phyloP scores from a whole-genome alignment of 2,113 vertebrate species.

The Ahaetulla prasina region DNA sequence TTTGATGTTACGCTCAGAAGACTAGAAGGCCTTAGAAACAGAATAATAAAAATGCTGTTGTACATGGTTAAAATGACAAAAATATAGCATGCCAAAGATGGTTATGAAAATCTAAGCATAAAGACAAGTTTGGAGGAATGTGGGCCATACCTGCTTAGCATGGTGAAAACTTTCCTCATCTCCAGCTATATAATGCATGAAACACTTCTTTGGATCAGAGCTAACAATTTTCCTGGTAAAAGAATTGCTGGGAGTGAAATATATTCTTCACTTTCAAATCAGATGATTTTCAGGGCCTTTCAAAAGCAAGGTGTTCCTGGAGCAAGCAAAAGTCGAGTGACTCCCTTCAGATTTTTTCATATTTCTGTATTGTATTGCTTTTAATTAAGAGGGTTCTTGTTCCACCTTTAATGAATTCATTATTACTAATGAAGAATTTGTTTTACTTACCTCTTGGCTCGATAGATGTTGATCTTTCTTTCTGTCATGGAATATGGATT shows the following conservation, averaged over 20 bases:
- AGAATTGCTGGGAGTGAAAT: background rate
- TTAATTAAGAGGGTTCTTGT: background rate
- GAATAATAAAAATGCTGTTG: background rate
- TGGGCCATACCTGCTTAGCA: background rate
- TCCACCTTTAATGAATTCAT: background rate
- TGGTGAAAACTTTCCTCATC: background rate
- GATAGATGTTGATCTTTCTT: background rate
- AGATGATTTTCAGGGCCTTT: background rate
- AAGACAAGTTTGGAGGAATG: background rate
- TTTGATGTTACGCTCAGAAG: background rate
- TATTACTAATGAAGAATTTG: background rate
- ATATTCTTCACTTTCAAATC: background rate
- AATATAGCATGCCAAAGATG: background rate
- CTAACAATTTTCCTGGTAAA: background rate
- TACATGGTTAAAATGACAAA: background rate
- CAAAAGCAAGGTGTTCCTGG: background rate
- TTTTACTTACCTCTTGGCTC: background rate
- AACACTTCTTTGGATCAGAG: background rate
- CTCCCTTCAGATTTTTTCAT: background rate
- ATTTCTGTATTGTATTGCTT: background rate
- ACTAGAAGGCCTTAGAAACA: background rate
- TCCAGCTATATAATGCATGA: background rate
- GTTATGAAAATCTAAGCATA: background rate
- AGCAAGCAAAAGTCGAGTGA: background rate
- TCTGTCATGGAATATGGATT: no score